These are phyloP conservation scores for Vannuccia rotundouncinata DNA, from an alignment of 2,888 invertebrate genomes.

Conservation along the genomic window DNA sequence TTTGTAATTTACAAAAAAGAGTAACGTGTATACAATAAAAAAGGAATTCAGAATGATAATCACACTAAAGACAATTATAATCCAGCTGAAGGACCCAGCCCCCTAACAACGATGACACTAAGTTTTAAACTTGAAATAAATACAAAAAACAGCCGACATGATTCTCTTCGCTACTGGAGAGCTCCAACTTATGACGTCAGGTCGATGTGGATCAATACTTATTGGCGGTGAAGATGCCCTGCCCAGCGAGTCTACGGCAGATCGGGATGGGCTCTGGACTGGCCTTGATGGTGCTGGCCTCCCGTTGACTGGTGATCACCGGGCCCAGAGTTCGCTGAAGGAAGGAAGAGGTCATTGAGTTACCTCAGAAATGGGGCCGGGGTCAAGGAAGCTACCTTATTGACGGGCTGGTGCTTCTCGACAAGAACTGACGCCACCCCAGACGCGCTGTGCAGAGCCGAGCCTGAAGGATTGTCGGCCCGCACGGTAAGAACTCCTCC, in stretches of 20 bases:
- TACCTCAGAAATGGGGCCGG: not conserved
- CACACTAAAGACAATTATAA: too few relatives aligned
- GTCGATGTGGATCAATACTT: not conserved
- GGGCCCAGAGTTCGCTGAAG: not conserved
- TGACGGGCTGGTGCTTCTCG: conserved; percentile 6
- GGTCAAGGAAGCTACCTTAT: not conserved
- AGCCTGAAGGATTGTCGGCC: conserved; percentile 1
- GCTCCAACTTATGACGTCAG: too few relatives aligned
- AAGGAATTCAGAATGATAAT: not conserved
- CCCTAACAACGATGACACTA: too few relatives aligned
- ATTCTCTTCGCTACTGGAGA: too few relatives aligned
- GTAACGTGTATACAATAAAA: too few relatives aligned
- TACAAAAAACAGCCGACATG: too few relatives aligned
- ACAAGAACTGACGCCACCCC: not conserved
- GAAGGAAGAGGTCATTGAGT: not conserved
- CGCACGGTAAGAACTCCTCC: conserved; percentile 1
- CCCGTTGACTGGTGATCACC: not conserved
- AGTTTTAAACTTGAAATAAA: too few relatives aligned
- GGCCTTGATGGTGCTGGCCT: not conserved
- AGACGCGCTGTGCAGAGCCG: not conserved
- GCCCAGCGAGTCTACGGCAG: not conserved
- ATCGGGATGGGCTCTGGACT: not conserved
- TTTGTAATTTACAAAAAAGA: too few relatives aligned
- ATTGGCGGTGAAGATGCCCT: not conserved
- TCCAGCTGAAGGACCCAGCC: too few relatives aligned